Percentiles rank a stretch among this genome's conserved stretches.
Conservation (phyloP, 2,888 invertebrate genomes). For the Tipula confusa region DNA sequence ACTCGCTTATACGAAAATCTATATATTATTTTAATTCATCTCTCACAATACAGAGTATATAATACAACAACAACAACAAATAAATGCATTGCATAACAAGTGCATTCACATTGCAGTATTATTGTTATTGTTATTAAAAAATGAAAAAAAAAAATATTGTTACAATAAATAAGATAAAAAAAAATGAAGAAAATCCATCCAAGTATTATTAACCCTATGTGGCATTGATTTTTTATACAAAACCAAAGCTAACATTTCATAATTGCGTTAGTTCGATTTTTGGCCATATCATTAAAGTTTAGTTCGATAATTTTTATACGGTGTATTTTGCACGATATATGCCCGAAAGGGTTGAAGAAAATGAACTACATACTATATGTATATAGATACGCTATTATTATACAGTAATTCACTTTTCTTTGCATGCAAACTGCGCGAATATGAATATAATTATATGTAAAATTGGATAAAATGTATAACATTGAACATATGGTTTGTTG, state of each 20-base stretch:
- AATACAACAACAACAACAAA: not conserved
- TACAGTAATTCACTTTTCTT: conserved; percentile 3
- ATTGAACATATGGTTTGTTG: conserved; percentile 8
- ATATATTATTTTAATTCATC: not conserved
- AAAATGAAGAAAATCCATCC: conserved; percentile 8
- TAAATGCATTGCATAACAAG: conserved; percentile 31
- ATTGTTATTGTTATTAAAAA: conserved; percentile 5
- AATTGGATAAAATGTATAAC: not conserved
- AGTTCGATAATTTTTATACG: not conserved
- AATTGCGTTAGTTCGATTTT: not conserved
- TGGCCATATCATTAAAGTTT: not conserved
- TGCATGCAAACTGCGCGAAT: not conserved
- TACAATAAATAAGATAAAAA: not conserved
- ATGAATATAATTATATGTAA: conserved; percentile 1
- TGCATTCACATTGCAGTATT: conserved; percentile 32
- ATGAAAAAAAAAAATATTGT: not conserved
- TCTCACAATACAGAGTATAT: not conserved
- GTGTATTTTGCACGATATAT: not conserved
- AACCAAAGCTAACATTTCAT: not conserved
- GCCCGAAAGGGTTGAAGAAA: not conserved
- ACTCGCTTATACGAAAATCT: not conserved
- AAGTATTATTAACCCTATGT: not conserved
- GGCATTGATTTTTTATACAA: not conserved
- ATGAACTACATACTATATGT: not conserved
- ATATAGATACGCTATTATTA: conserved; percentile 9